phyloP scores from a whole-genome alignment of 2,797 vertebrate genomes.

The Choloepus didactylus region DNA sequence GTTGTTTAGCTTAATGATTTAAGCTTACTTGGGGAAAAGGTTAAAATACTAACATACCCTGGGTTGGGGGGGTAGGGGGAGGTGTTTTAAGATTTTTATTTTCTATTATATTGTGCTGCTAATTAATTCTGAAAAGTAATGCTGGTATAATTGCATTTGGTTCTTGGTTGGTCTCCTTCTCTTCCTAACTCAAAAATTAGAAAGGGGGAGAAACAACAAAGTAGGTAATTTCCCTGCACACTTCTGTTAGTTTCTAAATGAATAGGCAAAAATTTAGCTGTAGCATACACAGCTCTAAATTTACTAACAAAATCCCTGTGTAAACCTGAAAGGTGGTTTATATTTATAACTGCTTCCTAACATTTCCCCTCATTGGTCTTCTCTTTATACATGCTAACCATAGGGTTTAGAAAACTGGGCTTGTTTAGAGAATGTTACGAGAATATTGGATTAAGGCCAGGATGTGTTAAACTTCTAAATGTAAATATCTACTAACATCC shows the following conservation, averaged over 20 bases:
- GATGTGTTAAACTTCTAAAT: conserved; percentile 77
- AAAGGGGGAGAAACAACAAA: neutral
- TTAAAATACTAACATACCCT: neutral
- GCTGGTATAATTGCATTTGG: neutral
- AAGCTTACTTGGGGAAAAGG: neutral
- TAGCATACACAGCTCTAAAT: conserved; percentile 67
- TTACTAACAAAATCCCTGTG: conserved; percentile 79
- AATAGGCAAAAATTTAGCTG: conserved; percentile 60
- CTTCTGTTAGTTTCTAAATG: conserved; percentile 63
- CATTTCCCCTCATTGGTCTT: conserved; percentile 14
- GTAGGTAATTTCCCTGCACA: neutral
- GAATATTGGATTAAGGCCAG: conserved; percentile 77
- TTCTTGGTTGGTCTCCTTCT: neutral
- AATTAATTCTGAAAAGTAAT: conserved; percentile 1
- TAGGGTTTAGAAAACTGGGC: conserved; percentile 72
- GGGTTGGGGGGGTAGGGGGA: neutral
- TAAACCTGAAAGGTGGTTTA: conserved; percentile 76
- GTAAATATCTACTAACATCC: conserved; percentile 75
- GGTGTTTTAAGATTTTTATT: neutral
- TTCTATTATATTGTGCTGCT: neutral
- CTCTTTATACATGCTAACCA: conserved; percentile 77
- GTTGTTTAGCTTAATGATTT: neutral
- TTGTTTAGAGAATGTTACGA: conserved; percentile 71
- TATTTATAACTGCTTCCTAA: conserved; percentile 79
- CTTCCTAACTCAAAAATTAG: conserved; percentile 55